Evolutionary conservation across 53 echinoderm and acorn worm genomes (phyloP).

Genomic region (Glandiceps talaboti): DNA sequence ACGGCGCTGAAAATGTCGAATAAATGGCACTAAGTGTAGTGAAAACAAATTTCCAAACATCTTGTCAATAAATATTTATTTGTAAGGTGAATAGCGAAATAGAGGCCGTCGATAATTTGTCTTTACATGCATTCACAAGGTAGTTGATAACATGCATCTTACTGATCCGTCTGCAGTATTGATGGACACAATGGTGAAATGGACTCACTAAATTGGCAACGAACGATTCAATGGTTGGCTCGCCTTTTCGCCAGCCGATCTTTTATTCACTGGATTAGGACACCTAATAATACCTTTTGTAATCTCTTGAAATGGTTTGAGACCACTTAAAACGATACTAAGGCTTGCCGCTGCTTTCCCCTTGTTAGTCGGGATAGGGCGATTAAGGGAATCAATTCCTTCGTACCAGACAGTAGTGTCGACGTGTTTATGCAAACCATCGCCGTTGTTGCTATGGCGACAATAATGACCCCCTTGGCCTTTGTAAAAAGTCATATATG

Average conservation of each 20-base stretch:
- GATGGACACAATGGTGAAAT: not conserved
- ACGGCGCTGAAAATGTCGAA: not conserved
- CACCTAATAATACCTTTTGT: not conserved
- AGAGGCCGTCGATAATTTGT: not conserved
- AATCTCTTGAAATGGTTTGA: not conserved
- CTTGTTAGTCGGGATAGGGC: not conserved
- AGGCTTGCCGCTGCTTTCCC: not conserved
- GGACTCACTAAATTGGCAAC: not conserved
- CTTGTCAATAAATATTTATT: not conserved
- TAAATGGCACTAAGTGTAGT: not conserved
- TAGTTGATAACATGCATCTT: not conserved
- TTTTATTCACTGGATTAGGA: not conserved
- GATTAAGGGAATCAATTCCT: not conserved
- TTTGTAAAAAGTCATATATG: too few relatives aligned
- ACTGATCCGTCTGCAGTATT: not conserved
- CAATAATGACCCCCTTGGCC: too few relatives aligned
- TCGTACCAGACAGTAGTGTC: not conserved
- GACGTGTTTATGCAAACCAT: not conserved
- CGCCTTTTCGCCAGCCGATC: conserved; percentile 1
- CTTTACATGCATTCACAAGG: not conserved
- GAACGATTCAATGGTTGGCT: not conserved
- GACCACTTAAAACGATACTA: not conserved
- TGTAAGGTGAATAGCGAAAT: not conserved
- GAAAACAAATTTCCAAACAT: not conserved
- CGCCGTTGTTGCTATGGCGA: not conserved